Evolutionary conservation across 2,888 invertebrate species (phyloP).

Genomic region (Melanotus villosus): DNA sequence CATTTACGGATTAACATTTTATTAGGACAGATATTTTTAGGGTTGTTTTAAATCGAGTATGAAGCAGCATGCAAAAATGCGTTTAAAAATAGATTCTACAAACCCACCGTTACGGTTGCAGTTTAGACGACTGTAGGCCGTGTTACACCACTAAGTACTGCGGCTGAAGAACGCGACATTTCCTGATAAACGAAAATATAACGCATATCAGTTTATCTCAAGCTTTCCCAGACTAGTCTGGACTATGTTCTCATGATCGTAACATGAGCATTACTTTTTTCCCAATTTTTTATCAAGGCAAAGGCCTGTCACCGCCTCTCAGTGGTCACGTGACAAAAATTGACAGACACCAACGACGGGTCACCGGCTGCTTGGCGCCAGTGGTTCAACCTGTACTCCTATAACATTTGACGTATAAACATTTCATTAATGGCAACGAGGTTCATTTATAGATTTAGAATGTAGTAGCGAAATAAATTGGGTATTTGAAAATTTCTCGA

Average conservation of each 20-base stretch:
- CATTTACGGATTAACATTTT: background rate
- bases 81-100: constrained; percentile 12
- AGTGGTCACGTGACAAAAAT: constrained; percentile 33
- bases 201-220: constrained; percentile 31
- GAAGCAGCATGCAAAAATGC: constrained; percentile 13
- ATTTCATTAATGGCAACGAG: too few species aligned
- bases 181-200: constrained; percentile 25
- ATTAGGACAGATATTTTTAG: constrained; percentile 2
- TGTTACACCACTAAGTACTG: constrained; percentile 19
- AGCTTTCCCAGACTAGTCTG: constrained; percentile 18
- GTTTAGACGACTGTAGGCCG: constrained; percentile 9
- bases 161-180: constrained; percentile 15
- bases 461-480: too few species aligned
- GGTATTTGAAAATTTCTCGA: too few species aligned
- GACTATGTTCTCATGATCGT: constrained; percentile 26
- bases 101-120: constrained; percentile 6
- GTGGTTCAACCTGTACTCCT: background rate
- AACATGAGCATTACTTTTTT: constrained; percentile 23
- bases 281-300: constrained; percentile 33
- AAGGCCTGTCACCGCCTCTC: constrained; percentile 38
- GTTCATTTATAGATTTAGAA: too few species aligned
- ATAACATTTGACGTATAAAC: too few species aligned
- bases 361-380: constrained; percentile 31
- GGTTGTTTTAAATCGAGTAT: constrained; percentile 8
- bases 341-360: constrained; percentile 20